Base-by-base conservation (phyloP, 2,113 vertebrate species). In the Osmerus mordax region DNA sequence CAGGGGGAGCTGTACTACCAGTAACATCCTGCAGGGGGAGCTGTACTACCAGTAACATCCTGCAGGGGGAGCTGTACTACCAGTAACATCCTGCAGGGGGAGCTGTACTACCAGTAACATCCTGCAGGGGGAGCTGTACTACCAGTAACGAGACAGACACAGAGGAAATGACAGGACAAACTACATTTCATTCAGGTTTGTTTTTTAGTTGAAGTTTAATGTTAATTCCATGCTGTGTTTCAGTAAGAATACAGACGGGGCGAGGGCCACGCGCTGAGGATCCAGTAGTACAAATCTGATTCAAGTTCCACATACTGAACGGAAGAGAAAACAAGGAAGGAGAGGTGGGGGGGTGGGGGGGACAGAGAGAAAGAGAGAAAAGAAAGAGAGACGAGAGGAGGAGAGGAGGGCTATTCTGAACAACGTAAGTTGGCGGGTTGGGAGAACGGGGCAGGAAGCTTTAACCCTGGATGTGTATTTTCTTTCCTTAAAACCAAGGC, bases 221-320 rank as follows among this genome's bases (percentile, higher is more conserved):
- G 95, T 96, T 95, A 96, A 95, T 97, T 97, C 95, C 96, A 98
- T 98, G 96, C 96, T 96, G 95, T 95, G 96, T 96, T 96, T 99
- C 96, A 96, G 94, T 96, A 94, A 96, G 96, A 97, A 96, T 96
- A 98, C 96, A 97, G 94, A 97, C 94, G 93, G 94, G 95, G 94
- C 93, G 93, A 94, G 94, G 95, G 95, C 95, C 97, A 95, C 94
- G 94, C 93, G 95, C 94, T 95, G 95, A 91, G 96, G 94, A 96
- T 96, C 94, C 95, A 98, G 95, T 96, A 97, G 96, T 99, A 98
- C 95, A 99, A 98, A 98, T 98, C 96, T 96, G 96, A 94, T 96
- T 98, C 95, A 96, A 94, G 95, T 97, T 96, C 97, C 95, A 97
- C 94, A 94, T 94, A 98, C 94, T 93, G 94, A 98, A 96, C 72